A percentile compares a stretch with the other conserved stretches of the same genome.
Conservation (phyloP, 2,797 vertebrate species). For the Channallabes apus region DNA sequence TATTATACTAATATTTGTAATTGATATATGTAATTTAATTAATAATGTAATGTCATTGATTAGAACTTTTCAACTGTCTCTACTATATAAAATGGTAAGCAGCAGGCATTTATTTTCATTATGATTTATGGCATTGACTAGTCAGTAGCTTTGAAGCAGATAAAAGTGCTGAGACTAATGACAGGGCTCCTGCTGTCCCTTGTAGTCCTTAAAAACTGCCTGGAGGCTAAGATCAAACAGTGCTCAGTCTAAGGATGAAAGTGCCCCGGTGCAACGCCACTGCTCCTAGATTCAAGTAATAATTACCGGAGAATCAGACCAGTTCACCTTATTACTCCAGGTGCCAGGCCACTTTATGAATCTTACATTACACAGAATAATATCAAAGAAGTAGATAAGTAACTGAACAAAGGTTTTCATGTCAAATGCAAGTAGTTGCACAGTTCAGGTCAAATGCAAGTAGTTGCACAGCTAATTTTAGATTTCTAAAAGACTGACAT, state of each 20-base stretch:
- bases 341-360: constrained; percentile 35
- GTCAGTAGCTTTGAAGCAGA: constrained; percentile 55
- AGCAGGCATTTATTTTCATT: constrained; percentile 45
- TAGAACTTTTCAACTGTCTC: not conserved
- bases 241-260: constrained; percentile 42
- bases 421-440: not conserved
- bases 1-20: too few species aligned
- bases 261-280: constrained; percentile 36
- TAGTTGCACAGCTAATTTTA: not conserved
- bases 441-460: not conserved
- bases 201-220: constrained; percentile 50
- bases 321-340: constrained; percentile 47
- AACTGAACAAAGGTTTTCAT: constrained; percentile 21
- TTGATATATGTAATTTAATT: too few species aligned
- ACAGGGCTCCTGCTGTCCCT: constrained; percentile 52
- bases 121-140: constrained; percentile 51
- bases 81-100: constrained; percentile 31
- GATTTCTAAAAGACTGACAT: constrained; percentile 3
- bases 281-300: constrained; percentile 41
- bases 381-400: constrained; percentile 42
- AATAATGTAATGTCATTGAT: too few species aligned
- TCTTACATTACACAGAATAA: constrained; percentile 25
- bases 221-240: constrained; percentile 57
- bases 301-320: constrained; percentile 39
- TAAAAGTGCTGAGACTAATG: constrained; percentile 54